Percentiles rank a stretch among this genome's conserved stretches.
Conservation (phyloP, 2,113 vertebrate species). For the Romanogobio albipinnatus region DNA sequence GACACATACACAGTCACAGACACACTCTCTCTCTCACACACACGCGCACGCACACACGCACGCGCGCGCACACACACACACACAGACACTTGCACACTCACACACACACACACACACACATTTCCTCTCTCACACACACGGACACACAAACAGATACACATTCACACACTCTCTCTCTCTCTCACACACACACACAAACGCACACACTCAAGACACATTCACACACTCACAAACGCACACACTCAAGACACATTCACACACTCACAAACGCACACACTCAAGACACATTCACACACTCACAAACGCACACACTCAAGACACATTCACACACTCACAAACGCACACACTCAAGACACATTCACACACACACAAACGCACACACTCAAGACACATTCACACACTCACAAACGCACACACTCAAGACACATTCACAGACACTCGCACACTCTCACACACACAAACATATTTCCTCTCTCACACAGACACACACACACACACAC, state of each 20-base stretch:
- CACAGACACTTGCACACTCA: too few species aligned
- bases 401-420: background rate
- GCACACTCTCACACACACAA: too few species aligned
- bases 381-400: background rate
- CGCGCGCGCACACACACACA: background rate
- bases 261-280: constrained; percentile 13
- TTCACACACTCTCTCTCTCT: background rate
- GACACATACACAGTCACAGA: constrained; percentile 31
- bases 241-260: constrained; percentile 1
- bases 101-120: too few species aligned
- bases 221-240: constrained; percentile 31
- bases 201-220: constrained; percentile 14
- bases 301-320: too few species aligned
- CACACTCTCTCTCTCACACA: constrained; percentile 11
- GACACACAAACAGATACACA: too few species aligned
- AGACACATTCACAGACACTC: background rate
- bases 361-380: background rate
- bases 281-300: background rate
- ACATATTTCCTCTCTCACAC: too few species aligned
- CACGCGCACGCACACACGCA: too few species aligned
- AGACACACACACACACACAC: too few species aligned
- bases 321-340: too few species aligned
- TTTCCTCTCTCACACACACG: too few species aligned
- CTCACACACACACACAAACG: background rate
- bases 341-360: too few species aligned